These are phyloP conservation scores for Xiphophorus maculatus DNA, from an alignment of 2,113 vertebrate species.

Conservation along the genomic window DNA sequence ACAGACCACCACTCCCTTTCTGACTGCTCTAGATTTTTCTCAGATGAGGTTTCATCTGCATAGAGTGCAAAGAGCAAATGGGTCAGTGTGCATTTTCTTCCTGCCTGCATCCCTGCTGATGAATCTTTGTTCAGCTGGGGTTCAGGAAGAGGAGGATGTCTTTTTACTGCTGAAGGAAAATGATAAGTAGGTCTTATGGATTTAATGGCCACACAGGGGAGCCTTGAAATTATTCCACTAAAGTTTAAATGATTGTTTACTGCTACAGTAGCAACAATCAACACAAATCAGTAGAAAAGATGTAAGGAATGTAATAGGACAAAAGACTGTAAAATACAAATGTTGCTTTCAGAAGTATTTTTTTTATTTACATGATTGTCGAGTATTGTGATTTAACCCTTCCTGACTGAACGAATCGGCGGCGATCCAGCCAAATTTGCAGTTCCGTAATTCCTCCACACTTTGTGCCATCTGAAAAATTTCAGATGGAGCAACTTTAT, in stretches of 20 bases:
- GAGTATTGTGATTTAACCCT: too few species aligned
- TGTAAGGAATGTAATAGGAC: too few species aligned
- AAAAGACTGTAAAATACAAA: too few species aligned
- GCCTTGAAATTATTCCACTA: conserved; percentile 23
- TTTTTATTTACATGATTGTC: too few species aligned
- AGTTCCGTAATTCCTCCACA: too few species aligned
- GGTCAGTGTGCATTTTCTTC: conserved; percentile 53
- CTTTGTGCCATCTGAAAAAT: too few species aligned
- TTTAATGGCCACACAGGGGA: conserved; percentile 48
- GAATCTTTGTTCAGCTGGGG: conserved; percentile 57
- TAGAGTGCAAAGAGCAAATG: conserved; percentile 8
- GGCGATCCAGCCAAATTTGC: too few species aligned
- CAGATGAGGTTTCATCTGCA: background rate
- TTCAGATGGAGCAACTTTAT: too few species aligned
- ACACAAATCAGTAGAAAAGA: background rate
- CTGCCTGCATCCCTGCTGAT: conserved; percentile 34
- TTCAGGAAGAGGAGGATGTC: conserved; percentile 69
- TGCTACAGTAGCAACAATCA: conserved; percentile 10
- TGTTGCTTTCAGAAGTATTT: too few species aligned
- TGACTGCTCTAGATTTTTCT: conserved; percentile 12
- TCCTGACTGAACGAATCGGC: too few species aligned
- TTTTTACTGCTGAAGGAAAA: conserved; percentile 37
- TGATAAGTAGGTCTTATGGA: conserved; percentile 4
- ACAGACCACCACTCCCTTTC: background rate
- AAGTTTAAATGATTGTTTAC: conserved; percentile 34